Evolutionary conservation across 2,797 vertebrate species (phyloP).

Genomic region (Astyanax mexicanus): DNA sequence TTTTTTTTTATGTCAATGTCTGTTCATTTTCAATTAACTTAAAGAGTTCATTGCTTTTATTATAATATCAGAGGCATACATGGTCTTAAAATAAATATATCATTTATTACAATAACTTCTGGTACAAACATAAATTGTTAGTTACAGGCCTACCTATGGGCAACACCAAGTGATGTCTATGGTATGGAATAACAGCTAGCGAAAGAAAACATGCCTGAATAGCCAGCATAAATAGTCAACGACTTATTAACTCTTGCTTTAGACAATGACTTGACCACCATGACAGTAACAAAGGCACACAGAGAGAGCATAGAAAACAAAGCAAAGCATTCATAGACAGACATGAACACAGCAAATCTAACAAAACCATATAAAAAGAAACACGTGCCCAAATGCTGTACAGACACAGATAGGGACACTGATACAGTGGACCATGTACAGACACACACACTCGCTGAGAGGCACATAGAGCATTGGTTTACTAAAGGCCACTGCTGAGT

Average conservation of each 20-base stretch:
- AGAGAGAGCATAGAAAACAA: background rate
- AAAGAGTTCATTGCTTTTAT: too few species aligned
- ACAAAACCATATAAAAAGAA: slow-evolving; percentile 28
- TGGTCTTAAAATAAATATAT: too few species aligned
- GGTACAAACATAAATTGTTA: too few species aligned
- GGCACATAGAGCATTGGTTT: slow-evolving; percentile 54
- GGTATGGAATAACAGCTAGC: background rate
- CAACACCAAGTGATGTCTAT: background rate
- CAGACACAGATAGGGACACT: slow-evolving; percentile 39
- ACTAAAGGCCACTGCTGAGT: slow-evolving; percentile 66
- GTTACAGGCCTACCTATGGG: too few species aligned
- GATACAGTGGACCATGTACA: slow-evolving; percentile 33
- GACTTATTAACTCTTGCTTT: slow-evolving; percentile 2
- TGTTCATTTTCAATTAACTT: too few species aligned
- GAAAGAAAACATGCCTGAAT: slow-evolving; percentile 11
- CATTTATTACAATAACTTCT: too few species aligned
- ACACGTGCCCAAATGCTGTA: slow-evolving; percentile 11
- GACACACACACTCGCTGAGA: slow-evolving; percentile 30
- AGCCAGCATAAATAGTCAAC: background rate
- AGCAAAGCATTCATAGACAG: background rate
- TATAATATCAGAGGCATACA: too few species aligned
- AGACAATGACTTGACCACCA: background rate
- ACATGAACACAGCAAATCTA: background rate
- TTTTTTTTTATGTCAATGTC: too few species aligned
- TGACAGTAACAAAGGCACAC: background rate